These are phyloP conservation scores for Odontomachus brunneus DNA, from an alignment of 1,140 invertebrate species.

Conservation along the genomic window DNA sequence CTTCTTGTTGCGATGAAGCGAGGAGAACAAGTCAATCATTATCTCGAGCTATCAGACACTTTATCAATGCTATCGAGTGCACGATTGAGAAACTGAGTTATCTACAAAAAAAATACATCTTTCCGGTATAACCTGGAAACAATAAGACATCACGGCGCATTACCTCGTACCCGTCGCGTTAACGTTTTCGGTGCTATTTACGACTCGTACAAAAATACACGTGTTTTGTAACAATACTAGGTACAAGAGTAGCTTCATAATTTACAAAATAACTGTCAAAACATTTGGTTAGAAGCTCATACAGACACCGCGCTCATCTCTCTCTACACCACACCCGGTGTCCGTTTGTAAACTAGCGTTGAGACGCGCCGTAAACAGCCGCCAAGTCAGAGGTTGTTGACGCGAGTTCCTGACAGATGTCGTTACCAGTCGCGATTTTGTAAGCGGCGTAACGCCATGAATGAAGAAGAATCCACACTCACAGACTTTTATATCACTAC, in stretches of 20 bases:
- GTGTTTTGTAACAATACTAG: slow-evolving; percentile 77
- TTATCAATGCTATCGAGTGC: background rate
- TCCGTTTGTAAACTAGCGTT: slow-evolving; percentile 75
- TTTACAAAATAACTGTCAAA: slow-evolving; percentile 75
- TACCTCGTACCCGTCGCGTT: slow-evolving; percentile 68
- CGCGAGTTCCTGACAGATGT: background rate
- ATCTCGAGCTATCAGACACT: background rate
- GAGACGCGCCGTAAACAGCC: background rate
- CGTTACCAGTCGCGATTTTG: background rate
- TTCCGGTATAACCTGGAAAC: slow-evolving; percentile 40
- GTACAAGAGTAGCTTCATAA: slow-evolving; percentile 81
- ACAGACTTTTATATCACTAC: too few relatives aligned
- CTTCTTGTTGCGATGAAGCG: background rate
- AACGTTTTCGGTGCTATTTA: slow-evolving; percentile 61
- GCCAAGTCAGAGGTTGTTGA: background rate
- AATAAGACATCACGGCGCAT: background rate
- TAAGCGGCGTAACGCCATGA: too few relatives aligned
- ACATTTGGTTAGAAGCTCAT: slow-evolving; percentile 69
- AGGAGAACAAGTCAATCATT: background rate
- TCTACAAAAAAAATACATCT: slow-evolving; percentile 34
- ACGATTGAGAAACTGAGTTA: background rate
- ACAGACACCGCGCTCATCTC: slow-evolving; percentile 61
- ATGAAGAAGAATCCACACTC: too few relatives aligned
- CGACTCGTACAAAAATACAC: slow-evolving; percentile 76
- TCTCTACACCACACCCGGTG: slow-evolving; percentile 73